Evolutionary conservation across 2,797 vertebrate species (phyloP).

Genomic region (Mormyrus hasselquistii): DNA sequence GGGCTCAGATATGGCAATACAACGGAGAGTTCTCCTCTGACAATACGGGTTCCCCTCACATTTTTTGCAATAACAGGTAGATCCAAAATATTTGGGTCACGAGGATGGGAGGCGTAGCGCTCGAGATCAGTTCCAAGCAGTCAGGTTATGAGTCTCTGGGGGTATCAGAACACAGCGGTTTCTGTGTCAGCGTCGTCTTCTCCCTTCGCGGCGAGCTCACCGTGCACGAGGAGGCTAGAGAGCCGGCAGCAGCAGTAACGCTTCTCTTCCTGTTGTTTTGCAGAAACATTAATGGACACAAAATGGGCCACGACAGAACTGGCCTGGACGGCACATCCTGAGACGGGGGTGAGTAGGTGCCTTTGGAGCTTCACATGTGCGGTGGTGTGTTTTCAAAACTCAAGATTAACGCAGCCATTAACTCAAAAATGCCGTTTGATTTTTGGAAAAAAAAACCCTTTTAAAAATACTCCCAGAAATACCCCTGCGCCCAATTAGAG

Average conservation of each 20-base stretch:
- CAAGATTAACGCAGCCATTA: not conserved
- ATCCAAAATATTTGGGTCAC: not conserved
- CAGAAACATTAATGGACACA: slow-evolving; percentile 98
- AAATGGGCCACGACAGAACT: slow-evolving; percentile 96
- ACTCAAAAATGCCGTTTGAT: not conserved
- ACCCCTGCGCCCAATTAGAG: not conserved
- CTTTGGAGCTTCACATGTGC: not conserved
- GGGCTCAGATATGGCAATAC: not conserved
- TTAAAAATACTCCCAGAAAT: not conserved
- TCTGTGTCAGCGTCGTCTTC: not conserved
- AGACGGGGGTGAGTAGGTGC: slow-evolving; percentile 82
- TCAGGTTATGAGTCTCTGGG: not conserved
- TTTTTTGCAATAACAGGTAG: not conserved
- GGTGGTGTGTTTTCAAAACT: slow-evolving; percentile 16
- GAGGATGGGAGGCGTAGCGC: not conserved
- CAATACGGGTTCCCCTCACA: not conserved
- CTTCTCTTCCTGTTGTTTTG: slow-evolving; percentile 49
- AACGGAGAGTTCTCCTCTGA: not conserved
- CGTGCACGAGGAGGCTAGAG: not conserved
- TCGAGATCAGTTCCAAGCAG: not conserved
- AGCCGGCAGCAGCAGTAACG: not conserved
- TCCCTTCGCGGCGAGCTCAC: not conserved
- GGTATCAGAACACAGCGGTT: not conserved
- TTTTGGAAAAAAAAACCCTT: not conserved
- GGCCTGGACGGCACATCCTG: slow-evolving; percentile 92